Conservation (phyloP, 2,888 invertebrate species). For the Hypselothyrea guttata region DNA sequence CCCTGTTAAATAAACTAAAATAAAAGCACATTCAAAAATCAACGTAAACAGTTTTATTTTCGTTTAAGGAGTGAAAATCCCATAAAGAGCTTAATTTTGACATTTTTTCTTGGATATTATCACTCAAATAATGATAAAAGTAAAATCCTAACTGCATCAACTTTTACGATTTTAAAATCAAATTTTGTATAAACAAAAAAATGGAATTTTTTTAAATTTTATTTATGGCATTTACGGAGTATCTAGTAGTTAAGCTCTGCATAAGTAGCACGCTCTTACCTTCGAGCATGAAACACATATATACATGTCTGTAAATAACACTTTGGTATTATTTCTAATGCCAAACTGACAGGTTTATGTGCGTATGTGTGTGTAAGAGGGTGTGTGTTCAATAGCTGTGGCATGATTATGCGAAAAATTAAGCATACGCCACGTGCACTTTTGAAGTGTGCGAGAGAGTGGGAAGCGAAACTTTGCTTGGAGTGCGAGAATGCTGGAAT, state of each 20-base stretch:
- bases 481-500: too few relatives aligned
- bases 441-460: slow-evolving; percentile 55
- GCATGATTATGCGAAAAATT: slow-evolving; percentile 70
- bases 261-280: neutral
- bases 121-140: too few relatives aligned
- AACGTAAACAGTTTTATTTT: too few relatives aligned
- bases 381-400: slow-evolving; percentile 50
- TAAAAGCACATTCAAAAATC: too few relatives aligned
- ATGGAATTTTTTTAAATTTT: too few relatives aligned
- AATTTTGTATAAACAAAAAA: too few relatives aligned
- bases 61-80: too few relatives aligned
- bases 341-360: slow-evolving; percentile 69
- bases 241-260: slow-evolving; percentile 2
- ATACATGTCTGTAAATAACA: slow-evolving; percentile 60
- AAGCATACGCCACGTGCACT: slow-evolving; percentile 66
- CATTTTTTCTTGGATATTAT: too few relatives aligned
- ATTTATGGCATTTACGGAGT: slow-evolving; percentile 19
- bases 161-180: too few relatives aligned
- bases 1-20: slow-evolving; percentile 6
- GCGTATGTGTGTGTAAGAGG: slow-evolving; percentile 12
- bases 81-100: too few relatives aligned
- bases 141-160: too few relatives aligned
- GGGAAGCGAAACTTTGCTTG: slow-evolving; percentile 39
- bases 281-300: neutral
- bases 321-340: slow-evolving; percentile 70